Conservation (phyloP, 2,113 vertebrate species). For the Psilopsiagon aymara region DNA sequence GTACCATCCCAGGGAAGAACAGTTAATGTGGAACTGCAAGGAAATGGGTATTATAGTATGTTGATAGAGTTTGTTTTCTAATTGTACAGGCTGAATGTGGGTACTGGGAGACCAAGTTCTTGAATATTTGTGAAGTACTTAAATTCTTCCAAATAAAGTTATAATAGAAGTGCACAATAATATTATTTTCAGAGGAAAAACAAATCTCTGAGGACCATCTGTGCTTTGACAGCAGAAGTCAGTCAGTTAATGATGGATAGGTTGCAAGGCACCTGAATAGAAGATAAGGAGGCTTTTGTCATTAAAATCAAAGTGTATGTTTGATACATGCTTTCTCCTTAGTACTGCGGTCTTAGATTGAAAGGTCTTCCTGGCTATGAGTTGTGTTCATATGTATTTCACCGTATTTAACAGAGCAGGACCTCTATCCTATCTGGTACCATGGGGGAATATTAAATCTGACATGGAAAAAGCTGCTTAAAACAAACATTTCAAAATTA, state of each 20-base stretch:
- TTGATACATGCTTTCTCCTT: background rate
- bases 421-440: background rate
- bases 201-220: background rate
- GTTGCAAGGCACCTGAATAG: background rate
- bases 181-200: background rate
- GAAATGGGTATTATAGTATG: background rate
- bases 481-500: constrained; percentile 1
- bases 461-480: background rate
- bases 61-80: background rate
- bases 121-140: background rate
- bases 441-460: background rate
- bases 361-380: background rate
- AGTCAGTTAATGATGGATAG: background rate
- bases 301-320: background rate
- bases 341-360: background rate
- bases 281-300: background rate
- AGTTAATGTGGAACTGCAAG: background rate
- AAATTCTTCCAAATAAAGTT: background rate
- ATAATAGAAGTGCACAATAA: background rate
- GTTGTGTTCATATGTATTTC: background rate
- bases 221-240: background rate
- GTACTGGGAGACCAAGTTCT: background rate
- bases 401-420: background rate
- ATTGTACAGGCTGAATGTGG: background rate
- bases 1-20: background rate